Base-by-base conservation (phyloP, 2,113 vertebrate species). In the Pomatorhinus ruficollis region DNA sequence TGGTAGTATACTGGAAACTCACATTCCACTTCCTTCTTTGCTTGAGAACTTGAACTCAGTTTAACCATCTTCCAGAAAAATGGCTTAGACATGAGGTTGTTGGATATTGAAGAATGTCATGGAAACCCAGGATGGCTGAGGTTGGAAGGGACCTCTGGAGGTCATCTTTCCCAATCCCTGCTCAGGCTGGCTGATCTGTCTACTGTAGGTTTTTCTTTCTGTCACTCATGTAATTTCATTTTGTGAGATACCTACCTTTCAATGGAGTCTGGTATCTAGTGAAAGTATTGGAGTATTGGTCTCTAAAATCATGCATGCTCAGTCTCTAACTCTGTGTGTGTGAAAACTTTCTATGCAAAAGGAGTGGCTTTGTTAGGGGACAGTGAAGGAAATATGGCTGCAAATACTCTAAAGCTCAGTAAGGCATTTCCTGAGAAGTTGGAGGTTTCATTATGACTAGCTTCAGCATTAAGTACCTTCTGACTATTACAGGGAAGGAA, bases 351-450 rank as follows among this genome's bases (percentile, higher is more conserved):
- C 39, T n/a, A 0, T 31, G 37, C 21, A 52, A 33, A 37, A 31
- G 53, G 70, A 68, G 30, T 52, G 24, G 22, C 53, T 85, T 87
- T 10, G 12, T 28, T 60, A 56, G 44, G 49, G 20, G 18, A 53
- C 31, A 44, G 24, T 4, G n/a, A 69, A 45, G 64, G 68, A 86
- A 86, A 60, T 59, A 40, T 1, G 12, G 25, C 56, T 63, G 3
- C 3, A 69, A 77, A 76, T 78, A 47, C 16, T 44, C 24, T 44
- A 33, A 5, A 16, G 37, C 21, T 23, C n/a, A 68, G 47, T 82
- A 68, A 87, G 45, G 42, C 37, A 57, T 91, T 97, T 97, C n/a
- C 68, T 86, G 66, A 88, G 72, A 75, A 87, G 14, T 0, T 72
- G 54, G 54, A 74, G 42, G 39, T 71, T 91, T 87, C 53, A 76